A percentile compares a stretch with the other conserved stretches of the same genome.
These are phyloP conservation scores for Rhimphoctona megacephalus DNA, from an alignment of 2,888 invertebrate species.

Conservation along the genomic window DNA sequence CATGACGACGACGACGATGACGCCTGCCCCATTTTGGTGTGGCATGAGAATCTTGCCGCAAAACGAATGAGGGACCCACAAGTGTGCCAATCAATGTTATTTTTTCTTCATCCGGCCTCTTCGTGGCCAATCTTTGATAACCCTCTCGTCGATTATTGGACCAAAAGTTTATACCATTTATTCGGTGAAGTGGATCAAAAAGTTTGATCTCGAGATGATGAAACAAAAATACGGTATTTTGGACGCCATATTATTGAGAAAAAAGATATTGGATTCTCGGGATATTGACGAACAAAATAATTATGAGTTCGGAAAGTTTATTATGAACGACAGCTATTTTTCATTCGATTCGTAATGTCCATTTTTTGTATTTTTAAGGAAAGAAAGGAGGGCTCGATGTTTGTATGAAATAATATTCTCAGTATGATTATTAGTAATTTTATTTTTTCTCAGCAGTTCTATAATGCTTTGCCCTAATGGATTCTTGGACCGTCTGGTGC, in stretches of 20 bases:
- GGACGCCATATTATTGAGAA: neutral
- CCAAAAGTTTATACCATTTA: conserved; percentile 25
- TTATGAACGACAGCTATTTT: too few species aligned
- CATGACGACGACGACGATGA: conserved; percentile 30
- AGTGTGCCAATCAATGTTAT: conserved; percentile 30
- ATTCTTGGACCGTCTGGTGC: conserved; percentile 15
- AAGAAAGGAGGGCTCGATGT: neutral
- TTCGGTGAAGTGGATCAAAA: neutral
- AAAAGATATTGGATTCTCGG: neutral
- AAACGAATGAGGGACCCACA: conserved; percentile 5
- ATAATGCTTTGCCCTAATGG: conserved; percentile 1
- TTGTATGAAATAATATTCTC: neutral
- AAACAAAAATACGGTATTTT: neutral
- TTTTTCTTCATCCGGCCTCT: conserved; percentile 14
- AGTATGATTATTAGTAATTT: neutral
- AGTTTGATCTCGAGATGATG: conserved; percentile 1
- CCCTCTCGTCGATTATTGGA: conserved; percentile 14
- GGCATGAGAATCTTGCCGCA: conserved; percentile 12
- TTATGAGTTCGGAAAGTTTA: neutral
- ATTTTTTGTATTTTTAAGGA: neutral
- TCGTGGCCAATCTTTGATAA: conserved; percentile 11
- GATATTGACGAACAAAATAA: neutral
- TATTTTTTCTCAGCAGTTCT: neutral
- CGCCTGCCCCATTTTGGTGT: conserved; percentile 26
- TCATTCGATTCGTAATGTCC: too few species aligned